These are phyloP conservation scores for Drepana falcataria DNA, from an alignment of 2,888 invertebrate genomes.

Conservation along the genomic window DNA sequence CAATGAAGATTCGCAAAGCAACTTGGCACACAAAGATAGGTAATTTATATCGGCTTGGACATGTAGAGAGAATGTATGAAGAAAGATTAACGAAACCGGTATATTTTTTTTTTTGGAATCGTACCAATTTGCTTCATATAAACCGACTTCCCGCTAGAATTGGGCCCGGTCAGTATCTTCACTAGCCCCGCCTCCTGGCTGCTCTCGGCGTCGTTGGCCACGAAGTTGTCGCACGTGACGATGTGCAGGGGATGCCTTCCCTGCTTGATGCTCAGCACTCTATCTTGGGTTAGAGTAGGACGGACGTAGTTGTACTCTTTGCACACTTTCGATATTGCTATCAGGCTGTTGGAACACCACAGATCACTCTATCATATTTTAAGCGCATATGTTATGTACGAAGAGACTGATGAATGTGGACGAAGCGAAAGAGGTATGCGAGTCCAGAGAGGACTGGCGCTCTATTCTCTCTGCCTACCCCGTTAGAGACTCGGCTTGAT, in stretches of 20 bases:
- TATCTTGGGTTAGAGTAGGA: constrained; percentile 79
- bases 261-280: constrained; percentile 78
- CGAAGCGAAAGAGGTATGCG: too few relatives aligned
- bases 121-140: constrained; percentile 88
- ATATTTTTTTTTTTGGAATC: too few relatives aligned
- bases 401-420: too few relatives aligned
- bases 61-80: too few relatives aligned
- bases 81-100: too few relatives aligned
- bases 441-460: too few relatives aligned
- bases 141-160: constrained; percentile 94
- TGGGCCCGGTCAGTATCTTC: constrained; percentile 92
- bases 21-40: too few relatives aligned
- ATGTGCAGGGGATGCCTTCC: constrained; percentile 90
- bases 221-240: constrained; percentile 80
- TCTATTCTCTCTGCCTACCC: too few relatives aligned
- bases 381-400: too few relatives aligned
- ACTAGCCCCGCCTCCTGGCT: constrained; percentile 77
- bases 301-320: constrained; percentile 82
- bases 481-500: too few relatives aligned
- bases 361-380: neutral
- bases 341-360: constrained; percentile 78
- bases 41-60: too few relatives aligned
- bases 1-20: too few relatives aligned
- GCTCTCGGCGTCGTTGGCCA: constrained; percentile 85
- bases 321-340: constrained; percentile 82